Evolutionary conservation across 2,797 vertebrate species (phyloP).

Genomic region (Liasis olivaceus): DNA sequence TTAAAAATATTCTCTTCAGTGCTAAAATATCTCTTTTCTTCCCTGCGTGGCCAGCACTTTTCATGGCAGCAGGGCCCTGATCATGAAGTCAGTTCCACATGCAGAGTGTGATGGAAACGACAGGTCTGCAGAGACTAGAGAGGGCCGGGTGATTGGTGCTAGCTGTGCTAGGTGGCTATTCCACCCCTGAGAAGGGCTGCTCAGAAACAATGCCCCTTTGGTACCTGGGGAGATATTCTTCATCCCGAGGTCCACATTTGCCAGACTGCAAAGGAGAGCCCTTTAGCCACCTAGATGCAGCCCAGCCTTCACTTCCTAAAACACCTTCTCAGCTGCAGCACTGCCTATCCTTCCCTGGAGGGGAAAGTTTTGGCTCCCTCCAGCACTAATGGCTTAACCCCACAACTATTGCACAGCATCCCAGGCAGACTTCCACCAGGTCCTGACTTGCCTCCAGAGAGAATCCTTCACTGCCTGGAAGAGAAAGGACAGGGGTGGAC

Average conservation of each 20-base stretch:
- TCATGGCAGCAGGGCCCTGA: constrained; percentile 67
- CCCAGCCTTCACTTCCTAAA: background rate
- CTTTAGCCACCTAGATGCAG: background rate
- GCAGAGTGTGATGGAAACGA: constrained; percentile 64
- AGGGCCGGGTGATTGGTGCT: background rate
- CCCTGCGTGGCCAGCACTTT: constrained; percentile 61
- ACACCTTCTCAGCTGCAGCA: background rate
- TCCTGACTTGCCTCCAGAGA: accelerated
- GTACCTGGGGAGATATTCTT: constrained; percentile 22
- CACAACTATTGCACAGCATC: constrained; percentile 67
- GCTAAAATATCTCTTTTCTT: constrained; percentile 80
- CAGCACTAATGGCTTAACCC: constrained; percentile 59
- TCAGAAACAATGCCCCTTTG: background rate
- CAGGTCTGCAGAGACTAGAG: constrained; percentile 39
- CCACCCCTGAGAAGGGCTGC: background rate
- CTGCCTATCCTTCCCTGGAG: background rate
- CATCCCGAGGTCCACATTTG: background rate
- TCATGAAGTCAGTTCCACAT: constrained; percentile 70
- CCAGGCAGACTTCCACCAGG: constrained; percentile 29
- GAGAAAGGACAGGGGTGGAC: background rate
- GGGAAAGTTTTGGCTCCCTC: constrained; percentile 1
- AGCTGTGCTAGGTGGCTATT: background rate
- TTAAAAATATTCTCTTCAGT: constrained; percentile 83
- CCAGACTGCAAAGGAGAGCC: background rate
- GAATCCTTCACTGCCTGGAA: background rate